Base-by-base conservation (phyloP, 2,113 vertebrate genomes). In the Rhea americana region DNA sequence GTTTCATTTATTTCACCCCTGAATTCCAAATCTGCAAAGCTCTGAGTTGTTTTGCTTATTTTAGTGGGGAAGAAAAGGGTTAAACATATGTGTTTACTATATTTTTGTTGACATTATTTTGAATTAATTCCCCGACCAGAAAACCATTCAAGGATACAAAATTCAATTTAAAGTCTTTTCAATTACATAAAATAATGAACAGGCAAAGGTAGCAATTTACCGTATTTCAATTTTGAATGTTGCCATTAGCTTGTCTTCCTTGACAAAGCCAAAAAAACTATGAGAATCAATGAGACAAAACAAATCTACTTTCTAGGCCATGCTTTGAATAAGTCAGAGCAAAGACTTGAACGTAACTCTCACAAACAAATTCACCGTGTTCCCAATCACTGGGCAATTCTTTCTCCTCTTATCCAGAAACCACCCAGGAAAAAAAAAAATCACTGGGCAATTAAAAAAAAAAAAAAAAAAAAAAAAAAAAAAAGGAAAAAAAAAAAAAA, bases 181-280 rank as follows among this genome's bases (percentile, higher is more conserved):
- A 96, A 94, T 95, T 89, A 96, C 93, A 96, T 63, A 94, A 78
- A 94, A 91, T 78, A 87, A 92, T 80, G 81, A 95, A 89, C 93
- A 95, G 47, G 63, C 62, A 94, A 93, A 95, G 86, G 81, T 71
- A 85, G 90, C 53, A 92, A 94, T 95, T 95, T 85, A 89, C 74
- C 5, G 45, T 53, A 87, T 68, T 91, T 94, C 77, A 76, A 53
- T 93, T 93, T 93, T 65, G 48, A 93, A 88, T 83, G 87, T 30
- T 93, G 68, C 68, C 73, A 94, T 92, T 85, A 92, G 55, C 55
- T 94, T 95, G 94, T 67, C 81, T 80, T 91, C 75, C 82, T 89
- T 35, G 35, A 74, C 55, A 91, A 94, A 93, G 86, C 82, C 71
- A 89, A 92, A 92, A 84, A 94, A 92, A 75, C 74, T 55, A 73